A percentile compares a stretch with the other conserved stretches of the same genome.
Evolutionary conservation across 2,113 vertebrate species (phyloP).

Genomic region (Scortum barcoo): DNA sequence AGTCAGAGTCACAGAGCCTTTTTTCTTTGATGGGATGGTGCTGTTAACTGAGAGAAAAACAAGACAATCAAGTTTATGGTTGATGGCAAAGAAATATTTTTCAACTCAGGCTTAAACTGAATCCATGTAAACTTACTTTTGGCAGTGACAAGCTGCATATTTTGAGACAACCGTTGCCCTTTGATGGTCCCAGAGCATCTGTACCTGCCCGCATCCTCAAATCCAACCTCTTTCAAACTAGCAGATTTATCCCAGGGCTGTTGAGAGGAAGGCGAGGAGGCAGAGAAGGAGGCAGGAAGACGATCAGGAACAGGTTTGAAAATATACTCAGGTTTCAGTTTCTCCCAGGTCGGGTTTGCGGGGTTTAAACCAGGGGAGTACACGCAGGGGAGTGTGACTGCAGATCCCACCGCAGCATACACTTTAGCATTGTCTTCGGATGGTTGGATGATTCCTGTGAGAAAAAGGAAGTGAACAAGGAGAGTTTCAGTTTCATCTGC

Average conservation of each 20-base stretch:
- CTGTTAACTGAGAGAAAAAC: constrained; percentile 68
- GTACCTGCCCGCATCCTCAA: constrained; percentile 76
- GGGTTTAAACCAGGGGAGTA: constrained; percentile 64
- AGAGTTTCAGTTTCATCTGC: neutral
- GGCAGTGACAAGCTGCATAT: constrained; percentile 76
- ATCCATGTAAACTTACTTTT: constrained; percentile 65
- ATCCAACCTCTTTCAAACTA: constrained; percentile 59
- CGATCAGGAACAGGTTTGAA: neutral
- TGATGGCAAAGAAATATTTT: neutral
- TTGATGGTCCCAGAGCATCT: constrained; percentile 67
- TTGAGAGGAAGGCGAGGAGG: neutral
- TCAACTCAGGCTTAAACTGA: neutral
- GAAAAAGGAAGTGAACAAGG: neutral
- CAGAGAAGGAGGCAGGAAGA: constrained; percentile 34
- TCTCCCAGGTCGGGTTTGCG: constrained; percentile 62
- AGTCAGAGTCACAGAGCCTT: constrained; percentile 57
- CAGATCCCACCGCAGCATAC: constrained; percentile 78
- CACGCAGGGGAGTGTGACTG: constrained; percentile 78
- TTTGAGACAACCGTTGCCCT: constrained; percentile 50
- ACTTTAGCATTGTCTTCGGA: constrained; percentile 46
- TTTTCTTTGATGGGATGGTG: constrained; percentile 15
- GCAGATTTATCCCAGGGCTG: constrained; percentile 60
- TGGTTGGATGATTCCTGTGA: constrained; percentile 78
- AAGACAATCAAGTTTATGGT: neutral
- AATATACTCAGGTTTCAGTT: neutral